Percentiles rank a stretch among this genome's conserved stretches.
phyloP scores from a whole-genome alignment of 2,113 vertebrate genomes.

The Clarias gariepinus region DNA sequence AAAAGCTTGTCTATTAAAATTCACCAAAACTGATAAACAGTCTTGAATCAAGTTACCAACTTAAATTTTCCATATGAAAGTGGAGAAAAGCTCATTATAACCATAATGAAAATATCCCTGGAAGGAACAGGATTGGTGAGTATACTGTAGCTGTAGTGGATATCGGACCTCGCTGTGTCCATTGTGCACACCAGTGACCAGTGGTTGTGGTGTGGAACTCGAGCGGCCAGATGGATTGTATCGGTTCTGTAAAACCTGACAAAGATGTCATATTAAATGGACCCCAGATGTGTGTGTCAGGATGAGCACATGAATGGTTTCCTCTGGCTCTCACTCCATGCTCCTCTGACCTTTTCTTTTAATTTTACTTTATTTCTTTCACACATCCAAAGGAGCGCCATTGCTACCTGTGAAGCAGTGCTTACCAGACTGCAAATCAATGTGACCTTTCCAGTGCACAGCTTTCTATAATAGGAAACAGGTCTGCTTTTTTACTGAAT shows the following conservation, averaged over 20 bases:
- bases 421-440: slow-evolving; percentile 40
- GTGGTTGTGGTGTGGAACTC: slow-evolving; percentile 6
- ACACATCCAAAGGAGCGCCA: slow-evolving; percentile 7
- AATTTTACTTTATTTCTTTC: slow-evolving; percentile 10
- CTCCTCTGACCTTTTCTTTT: neutral
- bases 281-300: slow-evolving; percentile 38
- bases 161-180: neutral
- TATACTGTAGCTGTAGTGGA: neutral
- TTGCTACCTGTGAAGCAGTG: slow-evolving; percentile 9
- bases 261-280: slow-evolving; percentile 36
- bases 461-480: slow-evolving; percentile 15
- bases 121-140: neutral
- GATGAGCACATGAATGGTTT: slow-evolving; percentile 19
- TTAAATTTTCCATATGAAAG: neutral
- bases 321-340: slow-evolving; percentile 20
- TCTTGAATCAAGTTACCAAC: neutral
- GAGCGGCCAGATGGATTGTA: slow-evolving; percentile 47
- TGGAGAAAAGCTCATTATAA: neutral
- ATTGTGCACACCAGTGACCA: neutral
- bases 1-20: neutral
- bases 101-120: neutral
- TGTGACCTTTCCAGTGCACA: slow-evolving; percentile 41
- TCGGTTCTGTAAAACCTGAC: slow-evolving; percentile 30
- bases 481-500: slow-evolving; percentile 5
- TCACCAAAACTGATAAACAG: neutral